Percentiles rank a stretch among this genome's conserved stretches.
These are phyloP conservation scores for Thunnus thynnus DNA, from an alignment of 2,113 vertebrate species.

Conservation along the genomic window DNA sequence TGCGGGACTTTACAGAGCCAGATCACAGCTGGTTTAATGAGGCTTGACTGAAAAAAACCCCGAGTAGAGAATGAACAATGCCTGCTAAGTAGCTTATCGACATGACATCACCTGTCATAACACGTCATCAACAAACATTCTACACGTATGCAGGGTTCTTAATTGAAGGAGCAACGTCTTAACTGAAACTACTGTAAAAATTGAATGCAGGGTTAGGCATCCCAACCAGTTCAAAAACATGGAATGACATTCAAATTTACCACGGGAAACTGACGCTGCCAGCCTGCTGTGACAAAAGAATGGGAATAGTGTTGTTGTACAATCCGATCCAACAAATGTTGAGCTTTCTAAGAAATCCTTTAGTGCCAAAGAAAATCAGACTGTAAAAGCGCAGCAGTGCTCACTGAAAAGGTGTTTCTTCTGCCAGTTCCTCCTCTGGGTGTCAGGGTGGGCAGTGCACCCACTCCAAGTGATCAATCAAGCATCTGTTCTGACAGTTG, in stretches of 20 bases:
- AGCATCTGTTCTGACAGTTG: not conserved
- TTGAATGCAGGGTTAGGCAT: not conserved
- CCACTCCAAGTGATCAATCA: not conserved
- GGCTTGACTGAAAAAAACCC: slow-evolving; percentile 15
- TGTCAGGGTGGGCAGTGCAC: not conserved
- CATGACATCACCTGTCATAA: slow-evolving; percentile 25
- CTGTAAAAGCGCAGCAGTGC: not conserved
- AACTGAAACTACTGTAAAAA: not conserved
- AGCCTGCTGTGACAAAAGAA: slow-evolving; percentile 19
- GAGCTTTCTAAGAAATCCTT: slow-evolving; percentile 2
- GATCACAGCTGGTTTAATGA: slow-evolving; percentile 57
- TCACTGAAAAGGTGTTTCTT: slow-evolving; percentile 39
- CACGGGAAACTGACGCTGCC: not conserved
- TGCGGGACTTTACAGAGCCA: slow-evolving; percentile 10
- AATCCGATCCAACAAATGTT: not conserved
- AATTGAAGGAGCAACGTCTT: slow-evolving; percentile 3
- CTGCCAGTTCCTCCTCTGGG: slow-evolving; percentile 1
- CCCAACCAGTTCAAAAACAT: slow-evolving; percentile 20
- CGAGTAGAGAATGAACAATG: slow-evolving; percentile 46
- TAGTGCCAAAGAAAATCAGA: slow-evolving; percentile 2
- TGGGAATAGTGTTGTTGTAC: not conserved
- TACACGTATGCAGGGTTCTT: not conserved
- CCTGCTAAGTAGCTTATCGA: slow-evolving; percentile 31
- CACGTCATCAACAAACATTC: not conserved
- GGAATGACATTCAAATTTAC: not conserved